Evolutionary conservation across 2,113 vertebrate genomes (phyloP), one percentile per base, ranked within the genome.

Genomic region (Nesogale talazaci): DNA sequence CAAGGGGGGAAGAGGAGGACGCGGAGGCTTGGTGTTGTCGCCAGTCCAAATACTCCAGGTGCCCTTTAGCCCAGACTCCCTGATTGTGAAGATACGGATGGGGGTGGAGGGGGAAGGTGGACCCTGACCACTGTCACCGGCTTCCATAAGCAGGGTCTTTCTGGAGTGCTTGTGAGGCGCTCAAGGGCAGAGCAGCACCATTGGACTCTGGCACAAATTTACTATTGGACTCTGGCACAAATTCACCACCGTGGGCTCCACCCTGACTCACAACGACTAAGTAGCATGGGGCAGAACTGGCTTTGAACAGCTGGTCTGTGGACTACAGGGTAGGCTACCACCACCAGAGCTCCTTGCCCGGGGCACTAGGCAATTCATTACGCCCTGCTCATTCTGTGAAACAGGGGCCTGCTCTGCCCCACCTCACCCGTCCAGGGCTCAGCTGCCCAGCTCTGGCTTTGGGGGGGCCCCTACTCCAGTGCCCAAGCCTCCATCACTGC

Each of bases 381-480:
- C 70, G 1, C 52, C 12, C 63, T 31, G 0, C n/a, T 70, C 42
- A n/a, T 8, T 23, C 56, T 2, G 25, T 14, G 34, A 27, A 38
- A 31, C 67, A 29, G 36, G 27, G 57, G 19, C 78, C 29, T 67
- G 4, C 3, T 12, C 2, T 15, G 0, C 69, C 4, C 25, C 63
- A 29, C 16, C 7, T 72, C 7, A 10, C 70, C 17, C 63, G 29
- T 9, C 8, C 56, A 1, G 3, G 23, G 57, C 14, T 16, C 70
- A 57, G 31, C 10, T 31, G 67, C 10, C 15, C 36, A 23, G 63
- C 56, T n/a, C 86, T 75, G 75, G 59, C 27, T 52, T 36, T 6
- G 0, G 22, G 0, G 0, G 22, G 0, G 1, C 56, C 67, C n/a
- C 31, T n/a, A 29, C 72, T 70, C 25, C 82, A 59, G 42, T 20